Base-by-base conservation (phyloP, 2,797 vertebrate species). In the Iguana delicatissima region DNA sequence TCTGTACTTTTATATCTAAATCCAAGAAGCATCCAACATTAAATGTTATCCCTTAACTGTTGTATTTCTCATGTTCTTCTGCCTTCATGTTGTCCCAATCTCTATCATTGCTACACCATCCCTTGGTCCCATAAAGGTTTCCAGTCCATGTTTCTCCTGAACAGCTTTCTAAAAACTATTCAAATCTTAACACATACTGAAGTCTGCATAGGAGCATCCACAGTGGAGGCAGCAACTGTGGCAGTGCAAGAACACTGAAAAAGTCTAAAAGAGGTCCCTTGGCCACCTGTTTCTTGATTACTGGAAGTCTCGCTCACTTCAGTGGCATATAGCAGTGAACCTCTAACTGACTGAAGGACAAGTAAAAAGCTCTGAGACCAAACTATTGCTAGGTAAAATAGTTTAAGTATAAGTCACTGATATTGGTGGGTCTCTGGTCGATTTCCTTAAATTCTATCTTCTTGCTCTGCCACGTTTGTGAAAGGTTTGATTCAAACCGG, bases 1-100 rank as follows among this genome's bases (percentile, higher is more conserved):
- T 73, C 83, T 86, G 29, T 79, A n/a, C 24, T 42, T 83, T 87
- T 64, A 16, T 7, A 52, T n/a, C 46, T 84, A 82, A 76, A 62
- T 84, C 38, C 22, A 26, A 42, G 2, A 42, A 59, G 5, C 42
- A 29, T 86, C 62, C 32, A 42, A n/a, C 4, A 14, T 32, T 55
- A n/a, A 1, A 29, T 79, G 26, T 46, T 85, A 57, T 46, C n/a
- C 57, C 13, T 90, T 73, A 32, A 52, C 14, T 26, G 35, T 50
- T 80, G 26, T 59, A 57, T 26, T 64, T 89, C 38, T 16, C 5
- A 46, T n/a, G 18, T 55, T 12, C 10, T 18, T 55, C 6, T 50
- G 55, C 32, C 24, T 29, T 72, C n/a, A 72, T 18, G 50, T 55
- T 52, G 13, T 8, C 20, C 50, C 22, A 35, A 20, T 35, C 79